Conservation (phyloP, 2,888 invertebrate genomes). For the Pterostichus madidus region DNA sequence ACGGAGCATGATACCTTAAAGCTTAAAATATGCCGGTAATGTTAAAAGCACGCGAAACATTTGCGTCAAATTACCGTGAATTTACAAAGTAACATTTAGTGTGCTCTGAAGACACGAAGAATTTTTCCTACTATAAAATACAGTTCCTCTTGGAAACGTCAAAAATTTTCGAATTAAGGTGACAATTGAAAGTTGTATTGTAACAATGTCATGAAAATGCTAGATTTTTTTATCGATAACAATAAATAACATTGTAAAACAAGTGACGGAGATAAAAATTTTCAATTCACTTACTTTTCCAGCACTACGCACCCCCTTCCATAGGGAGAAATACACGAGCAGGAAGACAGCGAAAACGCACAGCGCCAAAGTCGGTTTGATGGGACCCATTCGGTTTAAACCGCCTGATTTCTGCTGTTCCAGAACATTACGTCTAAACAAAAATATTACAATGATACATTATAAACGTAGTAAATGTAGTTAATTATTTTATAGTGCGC, state of each 20-base stretch:
- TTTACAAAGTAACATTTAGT: constrained; percentile 33
- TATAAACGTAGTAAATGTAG: neutral
- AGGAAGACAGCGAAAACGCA: constrained; percentile 95
- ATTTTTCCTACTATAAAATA: constrained; percentile 34
- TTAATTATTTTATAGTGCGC: neutral
- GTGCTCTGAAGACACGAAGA: neutral
- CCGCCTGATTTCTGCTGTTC: constrained; percentile 91
- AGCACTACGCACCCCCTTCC: constrained; percentile 96
- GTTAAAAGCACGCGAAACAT: constrained; percentile 51
- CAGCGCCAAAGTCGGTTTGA: constrained; percentile 92
- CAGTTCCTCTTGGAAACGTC: neutral
- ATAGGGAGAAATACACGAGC: constrained; percentile 96
- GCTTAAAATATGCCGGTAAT: constrained; percentile 42
- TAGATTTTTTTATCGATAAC: neutral
- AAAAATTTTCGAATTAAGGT: neutral
- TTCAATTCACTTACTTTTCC: constrained; percentile 86
- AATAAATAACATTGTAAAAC: constrained; percentile 5
- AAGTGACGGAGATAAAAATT: neutral
- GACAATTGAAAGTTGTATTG: neutral
- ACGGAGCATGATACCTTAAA: constrained; percentile 16
- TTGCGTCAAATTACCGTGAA: constrained; percentile 28
- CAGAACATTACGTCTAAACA: constrained; percentile 89
- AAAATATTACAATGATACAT: constrained; percentile 9
- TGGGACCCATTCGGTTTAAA: constrained; percentile 91
- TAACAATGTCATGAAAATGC: neutral